These are phyloP conservation scores for Nesogale talazaci DNA, from an alignment of 2,113 vertebrate species.

Conservation along the genomic window DNA sequence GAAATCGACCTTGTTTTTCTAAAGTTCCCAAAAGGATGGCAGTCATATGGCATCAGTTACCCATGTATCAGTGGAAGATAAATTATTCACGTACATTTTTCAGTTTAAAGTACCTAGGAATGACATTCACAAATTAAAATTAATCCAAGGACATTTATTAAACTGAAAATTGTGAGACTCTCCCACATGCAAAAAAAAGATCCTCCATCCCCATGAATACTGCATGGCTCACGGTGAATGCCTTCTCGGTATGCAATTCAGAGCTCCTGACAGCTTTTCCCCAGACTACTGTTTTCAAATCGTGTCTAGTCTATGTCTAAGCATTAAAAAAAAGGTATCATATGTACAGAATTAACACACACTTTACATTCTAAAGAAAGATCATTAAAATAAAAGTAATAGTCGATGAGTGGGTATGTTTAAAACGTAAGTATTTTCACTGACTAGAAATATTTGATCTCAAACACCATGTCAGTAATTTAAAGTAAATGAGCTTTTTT, in stretches of 20 bases:
- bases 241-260: not conserved
- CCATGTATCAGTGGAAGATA: constrained; percentile 53
- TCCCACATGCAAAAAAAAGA: constrained; percentile 3
- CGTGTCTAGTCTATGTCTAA: not conserved
- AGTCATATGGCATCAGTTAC: constrained; percentile 74
- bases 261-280: not conserved
- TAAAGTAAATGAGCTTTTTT: not conserved
- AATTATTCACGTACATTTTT: constrained; percentile 73
- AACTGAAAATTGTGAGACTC: constrained; percentile 35
- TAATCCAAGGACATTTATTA: constrained; percentile 46
- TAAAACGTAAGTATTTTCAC: constrained; percentile 43
- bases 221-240: not conserved
- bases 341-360: constrained; percentile 4
- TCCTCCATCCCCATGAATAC: not conserved
- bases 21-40: constrained; percentile 74
- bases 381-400: constrained; percentile 47
- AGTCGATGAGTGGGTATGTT: not conserved
- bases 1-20: constrained; percentile 79
- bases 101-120: constrained; percentile 71
- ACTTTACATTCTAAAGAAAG: constrained; percentile 35
- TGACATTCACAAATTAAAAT: constrained; percentile 58
- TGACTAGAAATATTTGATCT: constrained; percentile 35
- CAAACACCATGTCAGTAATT: constrained; percentile 18
- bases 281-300: constrained; percentile 2
- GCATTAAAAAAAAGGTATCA: constrained; percentile 22